Base-by-base conservation (phyloP, 2,888 invertebrate species). In the Microplitis manilae region DNA sequence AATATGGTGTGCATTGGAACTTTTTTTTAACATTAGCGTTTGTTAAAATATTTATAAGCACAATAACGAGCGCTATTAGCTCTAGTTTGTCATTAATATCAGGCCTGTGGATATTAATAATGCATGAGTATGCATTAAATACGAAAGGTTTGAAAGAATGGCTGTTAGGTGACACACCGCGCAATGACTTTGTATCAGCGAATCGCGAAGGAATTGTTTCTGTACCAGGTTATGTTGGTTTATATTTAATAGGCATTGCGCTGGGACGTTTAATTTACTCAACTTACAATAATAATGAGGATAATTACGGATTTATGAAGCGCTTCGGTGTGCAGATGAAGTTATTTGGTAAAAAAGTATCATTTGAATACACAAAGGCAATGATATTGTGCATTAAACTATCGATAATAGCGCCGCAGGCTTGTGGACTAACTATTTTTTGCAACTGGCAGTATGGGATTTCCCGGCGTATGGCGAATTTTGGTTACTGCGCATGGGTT, bases 1-100 rank as follows among this genome's bases (percentile, higher is more conserved):
- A 99, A 89, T 99, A 99, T 91, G 99, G 99, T 0, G 92, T 95
- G 0, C 98, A 99, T 89, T 98, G 98, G 96, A 99, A 99, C 90
- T 99, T 99, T 89, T 99, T 99, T 90, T 94, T 98, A 82, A 98
- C 98, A 0, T 90, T 99, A 76, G 97, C 96, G 2, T 90, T 94
- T 62, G 94, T 97, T 17, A 97, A 96, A 90, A 87, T 96, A 1
- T 86, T 95, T 20, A 94, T 94, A 61, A 93, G 93, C 0, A 81
- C 94, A 7, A 84, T 95, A 64, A 90, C 95, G 68, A 91, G 90
- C 70, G 88, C 92, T 8, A 88, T 94, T 1, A 89, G 91, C 59
- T 89, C 92, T 0, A 88, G 90, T 62, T 90, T 91, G 68, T 88
- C 94, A 30, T 90, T 94, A 70, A 78, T 92, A 6, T 89, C 93